These are phyloP conservation scores for Lasioglossum oenotherae DNA, from an alignment of 2,888 invertebrate species.

Conservation along the genomic window DNA sequence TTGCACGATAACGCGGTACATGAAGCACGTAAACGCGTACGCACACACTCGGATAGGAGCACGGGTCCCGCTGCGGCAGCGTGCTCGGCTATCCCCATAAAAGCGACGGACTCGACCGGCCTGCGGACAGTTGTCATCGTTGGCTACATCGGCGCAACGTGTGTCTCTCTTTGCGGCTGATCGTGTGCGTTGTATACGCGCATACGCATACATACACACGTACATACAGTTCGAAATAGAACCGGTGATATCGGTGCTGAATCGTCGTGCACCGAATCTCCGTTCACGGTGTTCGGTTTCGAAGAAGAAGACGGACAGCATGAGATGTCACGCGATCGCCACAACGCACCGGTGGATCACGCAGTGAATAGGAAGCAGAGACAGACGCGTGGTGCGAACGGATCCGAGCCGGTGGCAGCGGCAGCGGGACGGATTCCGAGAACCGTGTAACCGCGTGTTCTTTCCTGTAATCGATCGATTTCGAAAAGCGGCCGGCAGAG, in stretches of 20 bases:
- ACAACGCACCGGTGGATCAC: neutral
- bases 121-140: conserved; percentile 78
- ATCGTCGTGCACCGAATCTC: conserved; percentile 2
- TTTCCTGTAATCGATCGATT: neutral
- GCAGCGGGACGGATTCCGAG: neutral
- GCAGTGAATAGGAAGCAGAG: conserved; percentile 7
- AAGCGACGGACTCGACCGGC: conserved; percentile 77
- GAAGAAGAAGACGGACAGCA: conserved; percentile 18
- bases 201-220: neutral
- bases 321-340: conserved; percentile 14
- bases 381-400: neutral
- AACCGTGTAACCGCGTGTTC: neutral
- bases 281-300: conserved; percentile 24
- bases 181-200: neutral
- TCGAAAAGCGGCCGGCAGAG: neutral
- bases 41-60: conserved; percentile 42
- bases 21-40: conserved; percentile 42
- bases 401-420: neutral
- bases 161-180: conserved; percentile 34
- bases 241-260: neutral
- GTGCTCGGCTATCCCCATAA: conserved; percentile 75
- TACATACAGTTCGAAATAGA: neutral
- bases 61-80: conserved; percentile 59
- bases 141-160: conserved; percentile 68
- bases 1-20: conserved; percentile 57